phyloP scores from a whole-genome alignment of 2,888 invertebrate genomes.

The Oxystoma pomonae region DNA sequence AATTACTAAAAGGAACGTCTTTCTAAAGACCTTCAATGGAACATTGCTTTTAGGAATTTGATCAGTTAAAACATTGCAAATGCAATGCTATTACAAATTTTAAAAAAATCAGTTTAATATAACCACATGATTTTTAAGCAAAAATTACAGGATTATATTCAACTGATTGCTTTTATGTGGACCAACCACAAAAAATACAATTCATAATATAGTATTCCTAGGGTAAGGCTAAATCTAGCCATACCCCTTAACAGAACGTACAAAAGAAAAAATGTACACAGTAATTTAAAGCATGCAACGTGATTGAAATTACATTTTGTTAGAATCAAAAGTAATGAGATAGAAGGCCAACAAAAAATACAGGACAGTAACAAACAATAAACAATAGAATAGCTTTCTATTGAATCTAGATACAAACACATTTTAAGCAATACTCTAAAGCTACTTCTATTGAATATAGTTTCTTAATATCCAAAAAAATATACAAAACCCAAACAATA shows the following conservation, averaged over 20 bases:
- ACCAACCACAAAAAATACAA: slow-evolving; percentile 13
- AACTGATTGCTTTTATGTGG: slow-evolving; percentile 18
- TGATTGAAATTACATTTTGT: slow-evolving; percentile 37
- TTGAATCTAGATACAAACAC: not conserved
- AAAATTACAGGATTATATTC: no score
- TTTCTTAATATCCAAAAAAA: slow-evolving; percentile 26
- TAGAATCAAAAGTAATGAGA: slow-evolving; percentile 48
- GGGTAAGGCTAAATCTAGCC: slow-evolving; percentile 25
- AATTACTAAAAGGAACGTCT: not conserved
- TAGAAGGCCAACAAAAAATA: slow-evolving; percentile 49
- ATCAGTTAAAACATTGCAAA: not conserved
- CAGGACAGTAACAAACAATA: slow-evolving; percentile 32
- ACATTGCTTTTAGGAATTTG: not conserved
- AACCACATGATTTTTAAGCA: not conserved
- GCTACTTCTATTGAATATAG: slow-evolving; percentile 26
- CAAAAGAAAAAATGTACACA: slow-evolving; percentile 31
- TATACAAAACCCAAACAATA: slow-evolving; percentile 40
- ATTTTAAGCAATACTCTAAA: not conserved
- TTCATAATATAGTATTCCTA: not conserved
- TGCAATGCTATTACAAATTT: not conserved
- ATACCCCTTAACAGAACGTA: slow-evolving; percentile 25
- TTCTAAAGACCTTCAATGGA: not conserved
- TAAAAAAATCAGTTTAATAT: not conserved
- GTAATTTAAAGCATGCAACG: slow-evolving; percentile 44
- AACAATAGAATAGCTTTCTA: slow-evolving; percentile 13